phyloP scores from a whole-genome alignment of 2,888 invertebrate genomes.

The Chelonus formosanus region DNA sequence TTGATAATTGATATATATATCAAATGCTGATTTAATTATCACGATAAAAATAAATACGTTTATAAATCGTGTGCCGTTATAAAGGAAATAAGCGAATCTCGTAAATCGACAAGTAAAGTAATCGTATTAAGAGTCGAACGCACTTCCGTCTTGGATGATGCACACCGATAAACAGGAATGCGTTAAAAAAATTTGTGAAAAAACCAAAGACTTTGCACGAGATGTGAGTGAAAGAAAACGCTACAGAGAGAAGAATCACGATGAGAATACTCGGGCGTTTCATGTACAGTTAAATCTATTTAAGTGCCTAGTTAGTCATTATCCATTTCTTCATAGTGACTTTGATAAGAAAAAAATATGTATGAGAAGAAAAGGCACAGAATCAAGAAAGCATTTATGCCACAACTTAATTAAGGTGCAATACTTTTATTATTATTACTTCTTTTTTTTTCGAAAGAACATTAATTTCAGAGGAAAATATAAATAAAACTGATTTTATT shows the following conservation, averaged over 20 bases:
- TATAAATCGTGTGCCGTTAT: slow-evolving; percentile 42
- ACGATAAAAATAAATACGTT: slow-evolving; percentile 51
- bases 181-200: slow-evolving; percentile 12
- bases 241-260: slow-evolving; percentile 4
- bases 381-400: slow-evolving; percentile 60
- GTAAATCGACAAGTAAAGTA: slow-evolving; percentile 19
- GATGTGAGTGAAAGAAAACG: slow-evolving; percentile 15
- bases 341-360: slow-evolving; percentile 24
- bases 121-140: slow-evolving; percentile 23
- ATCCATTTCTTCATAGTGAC: slow-evolving; percentile 12
- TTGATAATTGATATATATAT: slow-evolving; percentile 39
- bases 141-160: slow-evolving; percentile 27
- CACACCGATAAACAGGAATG: slow-evolving; percentile 37
- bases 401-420: slow-evolving; percentile 43
- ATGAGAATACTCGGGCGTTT: slow-evolving; percentile 11
- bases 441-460: slow-evolving; percentile 20
- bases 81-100: slow-evolving; percentile 30
- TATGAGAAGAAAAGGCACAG: slow-evolving; percentile 52
- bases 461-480: no score
- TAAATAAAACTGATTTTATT: no score
- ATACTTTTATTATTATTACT: slow-evolving; percentile 36
- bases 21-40: slow-evolving; percentile 31
- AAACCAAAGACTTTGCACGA: slow-evolving; percentile 7
- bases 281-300: slow-evolving; percentile 23
- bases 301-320: slow-evolving; percentile 10